Evolutionary conservation across 2,888 invertebrate species (phyloP), one percentile per base, ranked within the genome.

Genomic region (Agrotis puta): DNA sequence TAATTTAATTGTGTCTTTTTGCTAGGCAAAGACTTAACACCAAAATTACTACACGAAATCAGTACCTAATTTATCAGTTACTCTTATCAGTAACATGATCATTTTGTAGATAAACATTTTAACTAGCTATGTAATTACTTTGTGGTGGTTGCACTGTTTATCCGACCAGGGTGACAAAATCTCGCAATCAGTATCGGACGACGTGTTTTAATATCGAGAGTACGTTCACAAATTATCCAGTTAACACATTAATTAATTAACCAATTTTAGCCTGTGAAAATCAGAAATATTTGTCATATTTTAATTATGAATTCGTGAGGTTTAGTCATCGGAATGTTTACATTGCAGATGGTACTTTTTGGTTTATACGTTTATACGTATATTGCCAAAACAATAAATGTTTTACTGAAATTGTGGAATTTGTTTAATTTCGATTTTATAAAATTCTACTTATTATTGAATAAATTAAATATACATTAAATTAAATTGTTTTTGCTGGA

Each of bases 191-290:
- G 11, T 61, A 64, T 58, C 27, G 72, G n/a, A 54, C 56, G 53
- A 54, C 53, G 48, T 39, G 53, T 81, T 39, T 39, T 81, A 81
- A 57, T 77, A 67, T 58, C 43, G 57, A 61, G 22, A 64, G 59
- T 58, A 39, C 56, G 59, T 71, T 43, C 57, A 58, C 71, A 54
- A 67, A 64, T 64, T 70, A 51, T 56, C 18, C 64, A 59, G 47
- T 71, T 76, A 63, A 59, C 66, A 70, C 68, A 59, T 77, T 74
- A 57, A 70, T 84, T 79, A 79, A 83, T 68, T 62, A 76, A 67
- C 63, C 63, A 68, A 70, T 68, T 71, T 77, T 43, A 39, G 22
- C 59, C 22, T 57, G 14, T 53, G 16, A 13, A 58, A 18, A 58
- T 56, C 16, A 62, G 20, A 33, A 11, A 50, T 22, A 56, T 63